Evolutionary conservation across 2,888 invertebrate genomes (phyloP).

Genomic region (Meta bourneti): DNA sequence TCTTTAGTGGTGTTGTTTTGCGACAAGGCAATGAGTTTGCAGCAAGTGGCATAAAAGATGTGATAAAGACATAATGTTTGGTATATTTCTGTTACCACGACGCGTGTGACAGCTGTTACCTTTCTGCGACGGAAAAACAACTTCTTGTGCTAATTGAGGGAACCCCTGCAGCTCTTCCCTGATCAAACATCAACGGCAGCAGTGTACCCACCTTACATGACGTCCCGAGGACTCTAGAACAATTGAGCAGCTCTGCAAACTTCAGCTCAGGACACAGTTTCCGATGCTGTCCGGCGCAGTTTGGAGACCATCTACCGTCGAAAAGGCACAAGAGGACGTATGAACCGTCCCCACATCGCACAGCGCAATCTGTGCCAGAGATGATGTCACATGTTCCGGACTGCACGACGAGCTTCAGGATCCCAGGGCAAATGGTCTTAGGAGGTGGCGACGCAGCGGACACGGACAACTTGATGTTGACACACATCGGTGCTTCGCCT

Average conservation of each 20-base stretch:
- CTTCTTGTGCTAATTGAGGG: too few species aligned
- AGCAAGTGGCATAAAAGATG: too few species aligned
- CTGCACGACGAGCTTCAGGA: neutral
- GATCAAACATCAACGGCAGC: too few species aligned
- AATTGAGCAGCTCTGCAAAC: conserved; percentile 27
- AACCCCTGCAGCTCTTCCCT: too few species aligned
- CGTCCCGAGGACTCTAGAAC: conserved; percentile 20
- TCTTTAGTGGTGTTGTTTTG: too few species aligned
- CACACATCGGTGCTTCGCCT: neutral
- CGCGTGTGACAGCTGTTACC: too few species aligned
- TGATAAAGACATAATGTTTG: too few species aligned
- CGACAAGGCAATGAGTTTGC: too few species aligned
- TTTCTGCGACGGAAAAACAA: too few species aligned
- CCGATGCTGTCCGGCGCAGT: neutral
- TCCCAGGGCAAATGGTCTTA: neutral
- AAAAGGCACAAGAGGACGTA: neutral
- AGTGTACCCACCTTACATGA: conserved; percentile 32
- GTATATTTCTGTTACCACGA: too few species aligned
- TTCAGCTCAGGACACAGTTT: conserved; percentile 17
- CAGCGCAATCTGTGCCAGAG: neutral
- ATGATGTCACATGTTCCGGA: neutral
- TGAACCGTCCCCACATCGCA: neutral
- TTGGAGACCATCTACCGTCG: neutral
- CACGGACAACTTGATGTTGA: conserved; percentile 4
- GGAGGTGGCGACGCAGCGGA: neutral